Evolutionary conservation across 1,140 invertebrate genomes (phyloP), one percentile per base, ranked within the genome.

Genomic region (Drosophila lowei): DNA sequence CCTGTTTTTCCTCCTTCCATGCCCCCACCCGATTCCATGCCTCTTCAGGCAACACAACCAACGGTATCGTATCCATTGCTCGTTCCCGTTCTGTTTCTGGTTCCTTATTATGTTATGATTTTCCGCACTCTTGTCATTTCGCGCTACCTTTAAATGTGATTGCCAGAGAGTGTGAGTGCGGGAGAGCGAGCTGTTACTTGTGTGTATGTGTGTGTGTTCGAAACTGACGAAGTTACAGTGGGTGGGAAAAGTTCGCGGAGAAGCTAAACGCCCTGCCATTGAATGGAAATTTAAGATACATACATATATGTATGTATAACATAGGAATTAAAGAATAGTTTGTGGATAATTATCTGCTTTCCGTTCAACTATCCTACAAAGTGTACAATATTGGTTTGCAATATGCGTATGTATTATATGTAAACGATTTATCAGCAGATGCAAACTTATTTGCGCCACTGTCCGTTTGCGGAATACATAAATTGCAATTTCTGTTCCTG

Each of bases 21-120:
- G 28, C 42, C 25, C 42, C 48, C 59, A 5, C 23, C 23, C 23
- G 23, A 25, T 25, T 25, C 23, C 23, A 5, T 25, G 23, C 23
- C 23, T 6, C 54, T 42, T 46, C 21, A 21, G 15, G 25, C 13
- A 34, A 6, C n/a, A 9, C 41, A 4, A 28, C 38, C 30, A 42
- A 7, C 23, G 18, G 23, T 34, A 55, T 47, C 59, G 23, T 34
- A 55, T 47, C 59, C 55, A 53, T 21, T 56, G 61, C 58, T 48
- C 64, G 57, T 38, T 34, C 34, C 60, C 53, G 65, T 81, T 77
- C 77, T 61, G 81, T 52, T 85, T 86, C 77, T 61, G 81, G 55
- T 85, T 86, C 77, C 80, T 85, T 86, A 85, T 85, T 86, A 86
- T 72, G 56, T 81, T 85, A 80, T 77, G 81, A 77, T 77, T 81